Conservation (phyloP, 1,140 invertebrate species). For the Apis mellifera region Amel_HAv3.1 CM009944.2:6184001-6184500, state of each 20-base stretch:
- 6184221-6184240: too few species aligned
- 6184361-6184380: background rate
- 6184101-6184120: too few species aligned
- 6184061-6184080: too few species aligned
- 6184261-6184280: too few species aligned
- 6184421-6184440: conserved; percentile 47
- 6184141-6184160: too few species aligned
- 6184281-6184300: background rate
- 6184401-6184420: background rate
- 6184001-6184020: background rate
- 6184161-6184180: too few species aligned
- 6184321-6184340: conserved; percentile 29
- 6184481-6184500: conserved; percentile 47
- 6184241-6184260: too few species aligned
- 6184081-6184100: too few species aligned
- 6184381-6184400: background rate
- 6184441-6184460: conserved; percentile 51
- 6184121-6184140: too few species aligned
- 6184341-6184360: conserved; percentile 38
- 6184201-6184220: too few species aligned
- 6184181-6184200: too few species aligned
- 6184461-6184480: conserved; percentile 38
- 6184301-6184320: conserved; percentile 11
- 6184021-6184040: background rate
- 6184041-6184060: too few species aligned